Conservation (phyloP, 2,113 vertebrate genomes). For the Anolis sagrei region DNA sequence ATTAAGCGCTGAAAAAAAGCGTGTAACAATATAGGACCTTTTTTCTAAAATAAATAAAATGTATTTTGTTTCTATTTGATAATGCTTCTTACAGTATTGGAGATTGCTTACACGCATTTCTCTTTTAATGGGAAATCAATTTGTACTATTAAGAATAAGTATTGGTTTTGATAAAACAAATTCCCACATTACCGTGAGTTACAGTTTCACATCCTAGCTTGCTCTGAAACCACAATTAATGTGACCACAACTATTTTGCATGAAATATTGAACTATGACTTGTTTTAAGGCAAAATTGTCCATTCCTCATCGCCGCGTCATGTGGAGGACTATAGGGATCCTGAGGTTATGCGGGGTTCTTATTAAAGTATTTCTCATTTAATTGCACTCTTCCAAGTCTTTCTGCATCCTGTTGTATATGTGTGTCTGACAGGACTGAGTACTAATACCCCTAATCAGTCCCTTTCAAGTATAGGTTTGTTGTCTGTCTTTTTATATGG, state of each 20-base stretch:
- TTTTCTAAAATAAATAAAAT: background rate
- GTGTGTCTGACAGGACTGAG: background rate
- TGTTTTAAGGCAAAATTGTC: no score
- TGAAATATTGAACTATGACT: no score
- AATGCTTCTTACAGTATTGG: background rate
- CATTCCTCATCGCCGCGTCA: no score
- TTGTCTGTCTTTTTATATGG: no score
- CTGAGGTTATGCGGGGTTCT: no score
- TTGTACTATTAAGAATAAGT: background rate
- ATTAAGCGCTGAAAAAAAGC: background rate
- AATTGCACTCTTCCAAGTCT: background rate
- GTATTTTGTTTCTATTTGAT: background rate
- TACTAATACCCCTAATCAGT: background rate
- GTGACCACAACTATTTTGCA: background rate
- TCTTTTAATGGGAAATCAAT: background rate
- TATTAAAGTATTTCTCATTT: background rate
- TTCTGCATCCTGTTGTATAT: background rate
- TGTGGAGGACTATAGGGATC: no score
- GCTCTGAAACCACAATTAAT: background rate
- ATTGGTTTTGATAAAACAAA: no score
- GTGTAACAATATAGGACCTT: background rate
- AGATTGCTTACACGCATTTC: background rate
- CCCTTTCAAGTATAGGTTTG: background rate
- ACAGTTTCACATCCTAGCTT: background rate
- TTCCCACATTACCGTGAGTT: background rate